A percentile compares a stretch with the other conserved stretches of the same genome.
Evolutionary conservation across 2,797 vertebrate species (phyloP).

Genomic region (Toxotes lorentzi): DNA sequence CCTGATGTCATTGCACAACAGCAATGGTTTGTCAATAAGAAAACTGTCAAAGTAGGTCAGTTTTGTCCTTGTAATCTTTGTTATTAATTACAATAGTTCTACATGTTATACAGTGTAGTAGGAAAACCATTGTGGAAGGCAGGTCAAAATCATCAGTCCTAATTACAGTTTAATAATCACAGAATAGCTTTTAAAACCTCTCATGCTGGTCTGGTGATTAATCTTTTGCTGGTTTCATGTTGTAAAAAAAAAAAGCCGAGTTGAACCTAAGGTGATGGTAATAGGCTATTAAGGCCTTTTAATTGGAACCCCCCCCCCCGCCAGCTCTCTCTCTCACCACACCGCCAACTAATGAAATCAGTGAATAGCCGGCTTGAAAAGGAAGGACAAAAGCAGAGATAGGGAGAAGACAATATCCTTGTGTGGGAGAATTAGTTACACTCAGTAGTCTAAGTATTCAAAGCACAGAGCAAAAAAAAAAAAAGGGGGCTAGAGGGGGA

Average conservation of each 20-base stretch:
- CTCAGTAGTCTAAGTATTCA: conserved; percentile 87
- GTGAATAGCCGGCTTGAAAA: conserved; percentile 81
- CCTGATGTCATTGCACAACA: neutral
- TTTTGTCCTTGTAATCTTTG: neutral
- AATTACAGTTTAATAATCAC: conserved; percentile 54
- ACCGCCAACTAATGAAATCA: conserved; percentile 81
- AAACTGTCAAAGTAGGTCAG: neutral
- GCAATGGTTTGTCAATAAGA: neutral
- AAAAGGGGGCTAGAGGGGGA: conserved; percentile 68
- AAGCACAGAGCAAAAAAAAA: conserved; percentile 71
- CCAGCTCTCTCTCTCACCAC: conserved; percentile 64
- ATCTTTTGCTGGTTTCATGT: conserved; percentile 62
- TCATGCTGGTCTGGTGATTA: conserved; percentile 46
- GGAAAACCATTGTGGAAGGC: neutral
- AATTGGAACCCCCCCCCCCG: conserved; percentile 70
- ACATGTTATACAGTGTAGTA: neutral
- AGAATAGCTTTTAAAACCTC: conserved; percentile 50
- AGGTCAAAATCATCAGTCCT: conserved; percentile 39
- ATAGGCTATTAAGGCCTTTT: conserved; percentile 83
- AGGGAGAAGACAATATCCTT: conserved; percentile 86
- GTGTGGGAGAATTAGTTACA: conserved; percentile 90
- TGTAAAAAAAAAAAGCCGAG: conserved; percentile 62
- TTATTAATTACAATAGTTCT: neutral
- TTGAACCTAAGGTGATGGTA: conserved; percentile 78
- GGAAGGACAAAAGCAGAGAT: conserved; percentile 82